Conservation (phyloP, 2,797 vertebrate genomes). For the Pseudomugil tenellus region DNA sequence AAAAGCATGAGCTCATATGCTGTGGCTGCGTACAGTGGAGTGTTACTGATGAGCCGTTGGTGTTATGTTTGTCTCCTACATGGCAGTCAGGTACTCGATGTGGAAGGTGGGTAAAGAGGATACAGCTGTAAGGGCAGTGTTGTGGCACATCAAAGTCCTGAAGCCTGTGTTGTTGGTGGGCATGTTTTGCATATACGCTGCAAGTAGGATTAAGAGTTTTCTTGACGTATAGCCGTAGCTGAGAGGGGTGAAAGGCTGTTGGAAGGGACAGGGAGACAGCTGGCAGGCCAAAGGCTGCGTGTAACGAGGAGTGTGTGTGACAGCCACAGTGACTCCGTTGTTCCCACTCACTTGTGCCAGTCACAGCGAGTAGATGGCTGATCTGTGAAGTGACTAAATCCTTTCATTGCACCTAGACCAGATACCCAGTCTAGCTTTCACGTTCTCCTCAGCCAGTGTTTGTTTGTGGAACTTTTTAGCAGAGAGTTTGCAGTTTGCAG, state of each 20-base stretch:
- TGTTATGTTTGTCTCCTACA: slow-evolving; percentile 46
- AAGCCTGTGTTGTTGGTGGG: slow-evolving; percentile 28
- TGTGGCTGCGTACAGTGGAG: slow-evolving; percentile 49
- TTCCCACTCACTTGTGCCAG: slow-evolving; percentile 78
- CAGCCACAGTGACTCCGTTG: slow-evolving; percentile 81
- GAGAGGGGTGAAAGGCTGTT: slow-evolving; percentile 41
- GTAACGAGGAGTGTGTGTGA: slow-evolving; percentile 66
- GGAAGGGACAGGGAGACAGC: slow-evolving; percentile 77
- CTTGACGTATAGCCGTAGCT: slow-evolving; percentile 77
- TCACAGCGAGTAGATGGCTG: slow-evolving; percentile 69
- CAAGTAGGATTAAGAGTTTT: slow-evolving; percentile 32
- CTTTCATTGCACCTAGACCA: slow-evolving; percentile 66
- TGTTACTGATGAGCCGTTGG: slow-evolving; percentile 49
- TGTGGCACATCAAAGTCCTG: slow-evolving; percentile 27
- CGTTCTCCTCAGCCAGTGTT: slow-evolving; percentile 3
- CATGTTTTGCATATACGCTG: slow-evolving; percentile 22
- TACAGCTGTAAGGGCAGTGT: slow-evolving; percentile 37
- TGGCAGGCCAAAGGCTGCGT: slow-evolving; percentile 74
- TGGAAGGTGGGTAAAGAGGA: slow-evolving; percentile 32
- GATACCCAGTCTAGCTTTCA: slow-evolving; percentile 39
- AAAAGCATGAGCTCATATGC: slow-evolving; percentile 37
- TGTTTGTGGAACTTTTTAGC: slow-evolving; percentile 4
- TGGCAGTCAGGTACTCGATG: slow-evolving; percentile 27
- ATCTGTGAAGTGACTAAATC: slow-evolving; percentile 75
- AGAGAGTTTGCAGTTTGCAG: slow-evolving; percentile 24